These are phyloP conservation scores for Egretta garzetta DNA, from an alignment of 2,113 vertebrate species.

Conservation along the genomic window DNA sequence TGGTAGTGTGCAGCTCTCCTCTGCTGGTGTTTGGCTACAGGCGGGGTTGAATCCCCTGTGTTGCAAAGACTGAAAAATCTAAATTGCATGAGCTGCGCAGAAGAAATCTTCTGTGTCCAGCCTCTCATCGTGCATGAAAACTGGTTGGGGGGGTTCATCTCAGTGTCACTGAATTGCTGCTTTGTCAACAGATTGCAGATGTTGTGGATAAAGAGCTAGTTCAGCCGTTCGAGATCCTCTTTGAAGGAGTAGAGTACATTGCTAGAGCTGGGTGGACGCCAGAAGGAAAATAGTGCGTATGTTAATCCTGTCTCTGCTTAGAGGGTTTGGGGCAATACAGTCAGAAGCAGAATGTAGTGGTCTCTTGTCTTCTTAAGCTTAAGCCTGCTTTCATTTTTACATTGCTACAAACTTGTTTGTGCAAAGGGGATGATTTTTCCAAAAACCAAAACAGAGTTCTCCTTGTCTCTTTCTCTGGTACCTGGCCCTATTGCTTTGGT, in stretches of 20 bases:
- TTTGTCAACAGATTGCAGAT: constrained; percentile 78
- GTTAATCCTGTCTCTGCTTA: constrained; percentile 66
- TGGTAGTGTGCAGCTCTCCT: neutral
- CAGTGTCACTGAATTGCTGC: constrained; percentile 62
- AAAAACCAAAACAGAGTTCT: neutral
- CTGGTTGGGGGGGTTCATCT: constrained; percentile 54
- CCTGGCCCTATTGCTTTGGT: constrained; percentile 13
- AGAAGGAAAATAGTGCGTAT: constrained; percentile 87
- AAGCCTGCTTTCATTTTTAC: constrained; percentile 49
- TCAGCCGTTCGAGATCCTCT: constrained; percentile 84
- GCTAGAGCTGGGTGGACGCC: constrained; percentile 86
- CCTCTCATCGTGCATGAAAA: constrained; percentile 35
- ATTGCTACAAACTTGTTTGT: neutral
- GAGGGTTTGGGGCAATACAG: neutral
- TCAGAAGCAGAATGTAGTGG: constrained; percentile 24
- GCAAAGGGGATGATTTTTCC: constrained; percentile 1
- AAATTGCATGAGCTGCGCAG: neutral
- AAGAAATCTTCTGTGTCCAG: neutral
- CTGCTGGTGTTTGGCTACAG: neutral
- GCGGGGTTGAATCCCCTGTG: neutral
- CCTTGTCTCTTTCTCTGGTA: constrained; percentile 30
- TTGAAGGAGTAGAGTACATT: constrained; percentile 85
- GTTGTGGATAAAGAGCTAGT: constrained; percentile 83
- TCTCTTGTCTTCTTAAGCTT: constrained; percentile 32
- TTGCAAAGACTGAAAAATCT: neutral